Evolutionary conservation across 53 echinoderm and acorn worm genomes (phyloP).

Genomic region (Temnopleurus reevesii): DNA sequence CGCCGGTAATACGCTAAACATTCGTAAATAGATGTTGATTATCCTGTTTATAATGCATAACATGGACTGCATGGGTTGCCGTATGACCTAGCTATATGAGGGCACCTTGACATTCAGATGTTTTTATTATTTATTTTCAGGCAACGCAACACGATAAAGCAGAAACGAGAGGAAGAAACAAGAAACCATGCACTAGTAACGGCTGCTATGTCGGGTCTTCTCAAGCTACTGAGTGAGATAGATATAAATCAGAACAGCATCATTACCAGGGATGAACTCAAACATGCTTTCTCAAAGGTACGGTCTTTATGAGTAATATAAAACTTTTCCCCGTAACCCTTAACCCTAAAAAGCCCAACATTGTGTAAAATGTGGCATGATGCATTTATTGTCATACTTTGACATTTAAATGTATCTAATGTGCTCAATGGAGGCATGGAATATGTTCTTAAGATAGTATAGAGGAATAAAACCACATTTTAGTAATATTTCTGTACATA

Average conservation of each 20-base stretch:
- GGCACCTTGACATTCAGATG: too few relatives aligned
- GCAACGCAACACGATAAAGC: slow-evolving; percentile 49
- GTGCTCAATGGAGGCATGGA: too few relatives aligned
- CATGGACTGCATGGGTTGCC: too few relatives aligned
- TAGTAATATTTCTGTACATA: too few relatives aligned
- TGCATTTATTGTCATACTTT: too few relatives aligned
- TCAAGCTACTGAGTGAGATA: slow-evolving; percentile 70
- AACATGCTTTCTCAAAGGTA: slow-evolving; percentile 70
- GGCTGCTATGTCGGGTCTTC: slow-evolving; percentile 74
- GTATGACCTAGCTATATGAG: too few relatives aligned
- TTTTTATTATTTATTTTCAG: background rate
- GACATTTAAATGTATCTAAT: too few relatives aligned
- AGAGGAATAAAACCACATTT: background rate
- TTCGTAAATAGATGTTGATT: too few relatives aligned
- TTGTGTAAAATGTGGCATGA: too few relatives aligned
- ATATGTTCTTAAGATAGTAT: too few relatives aligned
- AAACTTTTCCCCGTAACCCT: background rate
- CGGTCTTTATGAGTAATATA: background rate
- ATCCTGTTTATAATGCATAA: too few relatives aligned
- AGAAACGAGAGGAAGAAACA: slow-evolving; percentile 47
- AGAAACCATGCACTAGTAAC: slow-evolving; percentile 63
- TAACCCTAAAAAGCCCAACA: background rate
- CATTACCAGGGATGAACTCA: slow-evolving; percentile 76
- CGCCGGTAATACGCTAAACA: too few relatives aligned
- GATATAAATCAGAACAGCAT: slow-evolving; percentile 61